Evolutionary conservation across 1,140 invertebrate species (phyloP), one percentile per base, ranked within the genome.

Genomic region (Saccostrea glomerata): DNA sequence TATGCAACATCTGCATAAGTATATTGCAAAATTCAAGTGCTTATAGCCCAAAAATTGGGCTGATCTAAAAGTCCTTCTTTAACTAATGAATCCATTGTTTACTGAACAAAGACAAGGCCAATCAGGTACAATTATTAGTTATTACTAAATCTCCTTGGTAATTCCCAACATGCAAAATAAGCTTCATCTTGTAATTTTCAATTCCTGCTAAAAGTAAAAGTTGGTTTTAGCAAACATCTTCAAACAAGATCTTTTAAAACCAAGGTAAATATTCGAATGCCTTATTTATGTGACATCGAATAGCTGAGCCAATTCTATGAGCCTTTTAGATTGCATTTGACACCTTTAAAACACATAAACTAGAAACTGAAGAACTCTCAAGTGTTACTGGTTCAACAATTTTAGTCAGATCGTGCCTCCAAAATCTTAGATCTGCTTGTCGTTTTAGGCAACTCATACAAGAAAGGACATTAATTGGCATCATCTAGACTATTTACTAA

Each of bases 331-430:
- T 30, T 36, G 70, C 70, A 77, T 77, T 77, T 77, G 70, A 77
- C 70, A 77, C 70, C 70, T 77, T 77, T 77, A 77, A 36, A 77
- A 77, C 70, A 77, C 70, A 77, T 77, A 77, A 77, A 77, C 70
- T 25, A 77, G 13, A 77, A 25, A 30, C 70, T 77, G 70, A 77
- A 77, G 70, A 25, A 77, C 70, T 77, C 9, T 30, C 66, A 77
- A 25, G 70, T 77, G 70, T 30, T 30, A 25, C 70, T 77, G 11
- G 70, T 77, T 77, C 70, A 77, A 77, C 25, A 30, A 36, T 77
- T 77, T 13, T 40, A 77, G 13, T 25, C 25, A 30, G 25, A 77
- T 77, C 70, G 25, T 77, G 12, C 25, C 7, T 73, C 58, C 58
- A 47, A 47, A 47, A 1, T 47, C 47, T 47, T 47, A 9, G 47